These are phyloP conservation scores for Microcebus murinus DNA, from an alignment of 2,113 vertebrate genomes.

Conservation along the genomic window DNA sequence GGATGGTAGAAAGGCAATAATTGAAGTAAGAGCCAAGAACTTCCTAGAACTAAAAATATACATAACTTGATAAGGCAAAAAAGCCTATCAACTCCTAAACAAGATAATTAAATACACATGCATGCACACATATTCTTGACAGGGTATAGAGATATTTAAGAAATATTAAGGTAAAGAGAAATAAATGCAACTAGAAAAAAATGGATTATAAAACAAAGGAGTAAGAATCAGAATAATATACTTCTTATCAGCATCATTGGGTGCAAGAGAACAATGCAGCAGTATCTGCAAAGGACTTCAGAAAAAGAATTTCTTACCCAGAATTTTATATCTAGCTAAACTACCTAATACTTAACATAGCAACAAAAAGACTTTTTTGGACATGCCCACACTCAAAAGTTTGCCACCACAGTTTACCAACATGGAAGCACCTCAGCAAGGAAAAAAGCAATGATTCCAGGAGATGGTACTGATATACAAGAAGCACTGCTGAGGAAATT, in stretches of 20 bases:
- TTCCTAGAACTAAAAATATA: conserved; percentile 10
- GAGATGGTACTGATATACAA: neutral
- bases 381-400: neutral
- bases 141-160: neutral
- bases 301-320: neutral
- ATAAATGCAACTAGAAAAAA: neutral
- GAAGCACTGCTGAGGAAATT: neutral
- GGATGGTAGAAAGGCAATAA: neutral
- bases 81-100: neutral
- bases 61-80: neutral
- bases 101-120: neutral
- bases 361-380: neutral
- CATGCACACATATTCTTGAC: neutral
- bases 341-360: neutral
- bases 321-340: neutral
- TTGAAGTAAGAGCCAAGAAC: neutral
- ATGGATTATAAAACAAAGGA: neutral
- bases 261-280: neutral
- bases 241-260: neutral
- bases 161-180: neutral
- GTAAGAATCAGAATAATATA: neutral
- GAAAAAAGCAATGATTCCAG: neutral
- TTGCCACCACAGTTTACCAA: neutral
- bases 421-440: neutral
- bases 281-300: neutral